Conservation (phyloP, 2,113 vertebrate genomes). For the Benitochromis conjunctus region DNA sequence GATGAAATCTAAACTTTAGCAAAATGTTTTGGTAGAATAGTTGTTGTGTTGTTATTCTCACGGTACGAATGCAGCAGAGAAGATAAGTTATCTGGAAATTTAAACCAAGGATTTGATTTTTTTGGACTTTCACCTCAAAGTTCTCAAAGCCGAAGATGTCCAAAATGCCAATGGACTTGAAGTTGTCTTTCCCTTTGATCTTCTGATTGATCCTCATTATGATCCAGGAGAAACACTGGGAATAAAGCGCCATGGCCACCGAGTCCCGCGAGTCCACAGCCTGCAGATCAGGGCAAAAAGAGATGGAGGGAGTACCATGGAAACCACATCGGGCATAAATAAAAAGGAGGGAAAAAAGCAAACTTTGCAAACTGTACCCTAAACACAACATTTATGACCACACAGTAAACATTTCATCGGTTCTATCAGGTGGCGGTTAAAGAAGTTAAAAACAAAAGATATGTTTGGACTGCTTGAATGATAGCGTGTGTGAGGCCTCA, state of each 20-base stretch:
- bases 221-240: constrained; percentile 92
- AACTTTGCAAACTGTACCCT: background rate
- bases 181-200: constrained; percentile 89
- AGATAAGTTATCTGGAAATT: background rate
- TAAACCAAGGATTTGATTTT: background rate
- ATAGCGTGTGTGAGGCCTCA: background rate
- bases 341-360: background rate
- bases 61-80: background rate
- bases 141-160: constrained; percentile 96
- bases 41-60: background rate
- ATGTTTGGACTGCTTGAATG: background rate
- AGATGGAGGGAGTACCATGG: background rate
- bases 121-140: constrained; percentile 79
- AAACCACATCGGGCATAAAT: background rate
- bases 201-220: constrained; percentile 88
- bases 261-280: constrained; percentile 89
- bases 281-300: constrained; percentile 59
- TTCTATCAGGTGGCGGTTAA: background rate
- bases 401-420: background rate
- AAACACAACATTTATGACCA: background rate
- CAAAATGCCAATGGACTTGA: constrained; percentile 91
- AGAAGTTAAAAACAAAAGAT: background rate
- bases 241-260: constrained; percentile 89
- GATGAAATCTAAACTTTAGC: background rate
- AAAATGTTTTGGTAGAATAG: background rate